Evolutionary conservation across 2,113 vertebrate genomes (phyloP).

Genomic region (Lepisosteus osseus): DNA sequence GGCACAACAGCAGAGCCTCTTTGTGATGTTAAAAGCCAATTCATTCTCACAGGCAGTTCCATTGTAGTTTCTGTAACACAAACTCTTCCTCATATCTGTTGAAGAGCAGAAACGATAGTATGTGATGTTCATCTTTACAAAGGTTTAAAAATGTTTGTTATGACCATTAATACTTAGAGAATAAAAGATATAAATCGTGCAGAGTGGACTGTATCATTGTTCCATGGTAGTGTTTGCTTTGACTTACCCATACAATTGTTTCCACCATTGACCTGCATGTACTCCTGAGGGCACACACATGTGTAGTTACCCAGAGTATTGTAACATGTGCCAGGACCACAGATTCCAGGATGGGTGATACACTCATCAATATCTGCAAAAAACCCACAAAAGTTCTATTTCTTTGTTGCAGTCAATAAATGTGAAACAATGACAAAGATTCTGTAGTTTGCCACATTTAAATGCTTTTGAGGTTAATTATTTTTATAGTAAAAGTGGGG

Average conservation of each 20-base stretch:
- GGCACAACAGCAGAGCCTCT: conserved; percentile 77
- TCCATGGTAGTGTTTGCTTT: neutral
- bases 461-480: neutral
- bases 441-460: neutral
- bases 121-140: neutral
- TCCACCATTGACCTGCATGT: conserved; percentile 78
- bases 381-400: neutral
- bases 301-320: conserved; percentile 84
- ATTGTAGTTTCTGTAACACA: conserved; percentile 77
- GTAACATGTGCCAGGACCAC: conserved; percentile 79
- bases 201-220: too few species aligned
- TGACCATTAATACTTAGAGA: neutral
- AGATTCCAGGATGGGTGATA: conserved; percentile 68
- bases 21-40: conserved; percentile 74
- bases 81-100: conserved; percentile 80
- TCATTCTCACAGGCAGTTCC: conserved; percentile 77
- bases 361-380: conserved; percentile 75
- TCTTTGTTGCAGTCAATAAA: too few species aligned
- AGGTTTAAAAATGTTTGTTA: too few species aligned
- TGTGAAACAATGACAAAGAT: neutral
- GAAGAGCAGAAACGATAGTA: neutral
- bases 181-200: neutral
- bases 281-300: conserved; percentile 78
- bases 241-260: conserved; percentile 80
- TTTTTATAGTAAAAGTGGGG: neutral